These are phyloP conservation scores for Hymenochirus boettgeri DNA, from an alignment of 2,113 vertebrate species.

Conservation along the genomic window DNA sequence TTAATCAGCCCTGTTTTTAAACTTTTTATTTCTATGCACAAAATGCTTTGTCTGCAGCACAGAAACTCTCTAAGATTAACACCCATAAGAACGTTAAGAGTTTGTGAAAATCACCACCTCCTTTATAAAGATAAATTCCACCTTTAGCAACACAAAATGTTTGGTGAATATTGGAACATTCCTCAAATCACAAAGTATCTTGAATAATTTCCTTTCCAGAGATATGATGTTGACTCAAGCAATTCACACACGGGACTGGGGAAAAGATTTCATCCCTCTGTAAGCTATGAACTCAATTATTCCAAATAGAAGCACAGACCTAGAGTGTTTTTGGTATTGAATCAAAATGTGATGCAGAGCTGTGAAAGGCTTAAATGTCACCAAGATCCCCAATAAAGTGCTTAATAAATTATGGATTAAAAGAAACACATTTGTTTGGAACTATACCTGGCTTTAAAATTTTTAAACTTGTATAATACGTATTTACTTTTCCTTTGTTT, in stretches of 20 bases:
- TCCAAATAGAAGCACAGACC: slow-evolving; percentile 19
- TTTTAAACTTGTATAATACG: too few relatives aligned
- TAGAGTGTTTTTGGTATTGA: background rate
- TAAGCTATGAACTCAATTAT: background rate
- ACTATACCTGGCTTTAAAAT: too few relatives aligned
- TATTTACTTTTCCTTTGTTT: too few relatives aligned
- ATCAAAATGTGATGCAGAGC: background rate
- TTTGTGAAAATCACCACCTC: slow-evolving; percentile 24
- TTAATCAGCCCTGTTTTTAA: too few relatives aligned
- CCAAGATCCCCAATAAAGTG: background rate
- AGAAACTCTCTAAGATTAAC: slow-evolving; percentile 13
- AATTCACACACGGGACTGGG: slow-evolving; percentile 23
- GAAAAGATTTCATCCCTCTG: slow-evolving; percentile 21
- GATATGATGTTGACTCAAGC: slow-evolving; percentile 33
- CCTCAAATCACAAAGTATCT: slow-evolving; percentile 36
- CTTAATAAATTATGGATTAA: background rate
- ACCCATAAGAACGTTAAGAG: slow-evolving; percentile 26
- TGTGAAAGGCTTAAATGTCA: background rate
- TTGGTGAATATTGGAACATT: slow-evolving; percentile 31
- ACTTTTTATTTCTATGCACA: too few relatives aligned
- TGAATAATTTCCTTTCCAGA: slow-evolving; percentile 20
- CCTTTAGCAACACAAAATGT: slow-evolving; percentile 24
- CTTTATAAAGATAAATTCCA: slow-evolving; percentile 25
- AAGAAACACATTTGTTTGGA: background rate
- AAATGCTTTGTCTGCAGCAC: too few relatives aligned